Evolutionary conservation across 2,888 invertebrate species (phyloP).

Genomic region (Campoletis raptor): DNA sequence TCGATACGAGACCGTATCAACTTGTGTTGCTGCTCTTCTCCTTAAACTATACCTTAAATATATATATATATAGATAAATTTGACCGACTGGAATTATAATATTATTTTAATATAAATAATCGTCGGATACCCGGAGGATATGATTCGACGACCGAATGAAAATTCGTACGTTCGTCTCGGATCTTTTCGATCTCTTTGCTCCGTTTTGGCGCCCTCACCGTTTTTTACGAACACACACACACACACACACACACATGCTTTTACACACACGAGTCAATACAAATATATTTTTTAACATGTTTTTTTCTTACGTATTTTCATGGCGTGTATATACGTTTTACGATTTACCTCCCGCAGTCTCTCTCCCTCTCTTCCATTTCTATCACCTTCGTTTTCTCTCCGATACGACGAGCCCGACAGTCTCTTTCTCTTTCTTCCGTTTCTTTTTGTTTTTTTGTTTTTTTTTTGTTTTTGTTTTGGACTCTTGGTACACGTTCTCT

Average conservation of each 20-base stretch:
- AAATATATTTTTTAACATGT: slow-evolving; percentile 24
- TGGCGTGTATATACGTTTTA: slow-evolving; percentile 61
- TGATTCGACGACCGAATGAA: slow-evolving; percentile 60
- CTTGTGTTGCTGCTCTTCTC: neutral
- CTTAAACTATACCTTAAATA: neutral
- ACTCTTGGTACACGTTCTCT: slow-evolving; percentile 33
- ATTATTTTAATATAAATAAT: slow-evolving; percentile 77
- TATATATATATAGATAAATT: neutral
- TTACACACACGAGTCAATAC: slow-evolving; percentile 1
- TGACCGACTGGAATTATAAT: slow-evolving; percentile 71
- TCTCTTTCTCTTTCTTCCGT: slow-evolving; percentile 26
- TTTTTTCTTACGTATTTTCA: slow-evolving; percentile 55
- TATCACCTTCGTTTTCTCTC: slow-evolving; percentile 64
- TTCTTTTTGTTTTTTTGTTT: neutral
- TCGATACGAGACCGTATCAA: slow-evolving; percentile 27
- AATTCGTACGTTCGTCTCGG: slow-evolving; percentile 60
- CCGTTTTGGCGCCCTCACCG: slow-evolving; percentile 6
- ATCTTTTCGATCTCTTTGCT: slow-evolving; percentile 48
- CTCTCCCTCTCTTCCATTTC: slow-evolving; percentile 58
- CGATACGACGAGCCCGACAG: slow-evolving; percentile 24
- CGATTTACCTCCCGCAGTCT: slow-evolving; percentile 66
- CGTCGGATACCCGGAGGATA: slow-evolving; percentile 56
- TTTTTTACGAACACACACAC: neutral
- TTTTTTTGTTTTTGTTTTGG: neutral
- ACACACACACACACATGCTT: neutral